Conservation (phyloP, 2,888 invertebrate species). For the Protophormia terraenovae region DNA sequence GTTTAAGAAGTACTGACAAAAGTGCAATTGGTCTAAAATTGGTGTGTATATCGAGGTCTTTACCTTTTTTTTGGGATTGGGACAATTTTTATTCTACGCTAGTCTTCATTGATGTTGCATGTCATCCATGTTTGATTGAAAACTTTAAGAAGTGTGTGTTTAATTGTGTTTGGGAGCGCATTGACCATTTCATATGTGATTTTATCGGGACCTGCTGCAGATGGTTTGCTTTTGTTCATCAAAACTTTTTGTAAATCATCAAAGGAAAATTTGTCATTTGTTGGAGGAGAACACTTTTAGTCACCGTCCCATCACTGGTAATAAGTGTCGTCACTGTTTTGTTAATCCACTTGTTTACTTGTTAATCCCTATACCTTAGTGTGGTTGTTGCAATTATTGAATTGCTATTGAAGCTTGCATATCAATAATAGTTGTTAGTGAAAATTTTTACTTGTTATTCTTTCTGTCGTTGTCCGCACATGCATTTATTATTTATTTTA, state of each 20-base stretch:
- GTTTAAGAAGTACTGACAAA: constrained; percentile 6
- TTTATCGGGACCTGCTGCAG: not conserved
- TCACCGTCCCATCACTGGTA: no score
- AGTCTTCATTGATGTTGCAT: constrained; percentile 7
- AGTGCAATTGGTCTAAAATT: constrained; percentile 36
- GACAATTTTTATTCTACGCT: constrained; percentile 35
- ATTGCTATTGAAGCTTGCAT: no score
- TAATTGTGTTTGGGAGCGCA: not conserved
- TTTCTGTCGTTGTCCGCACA: no score
- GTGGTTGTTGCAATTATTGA: no score
- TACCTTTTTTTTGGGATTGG: constrained; percentile 17
- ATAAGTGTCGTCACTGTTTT: no score
- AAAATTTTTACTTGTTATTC: no score
- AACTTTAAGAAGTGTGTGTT: not conserved
- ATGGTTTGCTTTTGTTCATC: not conserved
- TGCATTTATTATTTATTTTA: no score
- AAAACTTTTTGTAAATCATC: not conserved
- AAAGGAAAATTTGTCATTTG: not conserved
- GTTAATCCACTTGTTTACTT: no score
- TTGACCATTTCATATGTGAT: constrained; percentile 22
- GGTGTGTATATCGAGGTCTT: not conserved
- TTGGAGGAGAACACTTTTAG: no score
- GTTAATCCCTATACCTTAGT: no score
- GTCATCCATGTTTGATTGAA: not conserved
- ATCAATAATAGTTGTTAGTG: no score